Evolutionary conservation across 1,140 invertebrate species (phyloP), one percentile per base, ranked within the genome.

Genomic region (Zaprionus kolodkinae): DNA sequence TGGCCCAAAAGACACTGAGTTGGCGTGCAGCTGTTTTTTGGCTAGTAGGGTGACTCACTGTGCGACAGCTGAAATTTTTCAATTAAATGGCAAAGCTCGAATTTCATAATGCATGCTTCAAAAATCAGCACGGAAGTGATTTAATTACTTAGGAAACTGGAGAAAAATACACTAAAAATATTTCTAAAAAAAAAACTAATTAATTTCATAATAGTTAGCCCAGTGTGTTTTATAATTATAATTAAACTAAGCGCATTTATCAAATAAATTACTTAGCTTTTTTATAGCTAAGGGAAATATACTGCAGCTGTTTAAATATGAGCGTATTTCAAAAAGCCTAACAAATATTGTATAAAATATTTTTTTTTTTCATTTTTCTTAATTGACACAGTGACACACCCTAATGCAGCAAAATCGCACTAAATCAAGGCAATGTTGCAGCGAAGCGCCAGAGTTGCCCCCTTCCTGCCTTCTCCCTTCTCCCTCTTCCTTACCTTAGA

Each of bases 1-100:
- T 81, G 79, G 52, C 52, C 52, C 43, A 76, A 76, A 60, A 85
- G 77, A 84, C 70, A 78, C 30, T 33, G 50, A 50, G 45, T 71
- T 62, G 25, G 35, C 40, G 40, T 55, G 33, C 60, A 60, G 50
- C 56, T 66, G 48, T n/a, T 54, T 54, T 59, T 43, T 33, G 33
- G 27, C 21, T 38, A 2, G 5, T 11, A 79, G 62, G 69, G 76
- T 79, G 57, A 50, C 13, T 63, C 78, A 73, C 27, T 61, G 13
- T 15, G 2, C 27, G 30, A 40, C 62, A 66, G 62, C 70, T 59
- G 70, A 21, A 52, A 45, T 27, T 35, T 13, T 52, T 48, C 21
- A 72, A 52, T 66, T 48, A 55, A 57, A 66, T 66, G 50, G 13
- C 65, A 36, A 33, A 38, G 30, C 54, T 25, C 48, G 27, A 38